Conservation (phyloP, 2,113 vertebrate genomes). For the Oncorhynchus tshawytscha region DNA sequence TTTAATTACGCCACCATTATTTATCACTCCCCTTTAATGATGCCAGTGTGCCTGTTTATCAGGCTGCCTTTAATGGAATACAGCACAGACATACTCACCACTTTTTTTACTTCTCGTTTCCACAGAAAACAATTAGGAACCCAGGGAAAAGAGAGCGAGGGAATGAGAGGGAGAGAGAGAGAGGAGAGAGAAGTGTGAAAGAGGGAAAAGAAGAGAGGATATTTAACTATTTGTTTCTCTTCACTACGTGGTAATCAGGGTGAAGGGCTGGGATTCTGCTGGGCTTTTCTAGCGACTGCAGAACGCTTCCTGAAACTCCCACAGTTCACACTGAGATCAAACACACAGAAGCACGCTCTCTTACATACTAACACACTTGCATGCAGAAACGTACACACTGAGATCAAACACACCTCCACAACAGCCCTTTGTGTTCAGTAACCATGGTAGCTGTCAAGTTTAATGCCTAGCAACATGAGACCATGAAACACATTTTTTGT, state of each 20-base stretch:
- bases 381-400: conserved; percentile 36
- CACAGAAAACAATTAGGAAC: conserved; percentile 59
- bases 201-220: conserved; percentile 29
- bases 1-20: conserved; percentile 79
- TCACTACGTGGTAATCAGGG: conserved; percentile 55
- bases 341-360: conserved; percentile 3
- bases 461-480: conserved; percentile 76
- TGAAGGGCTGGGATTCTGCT: conserved; percentile 58
- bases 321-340: conserved; percentile 69
- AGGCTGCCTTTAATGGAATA: conserved; percentile 78
- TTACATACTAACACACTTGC: conserved; percentile 37
- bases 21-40: conserved; percentile 83
- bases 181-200: conserved; percentile 1
- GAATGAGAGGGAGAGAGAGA: conserved; percentile 52
- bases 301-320: conserved; percentile 65
- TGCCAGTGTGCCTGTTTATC: conserved; percentile 75
- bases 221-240: conserved; percentile 66
- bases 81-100: conserved; percentile 68
- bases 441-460: conserved; percentile 75
- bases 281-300: conserved; percentile 65
- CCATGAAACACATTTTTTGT: conserved; percentile 60
- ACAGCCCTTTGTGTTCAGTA: conserved; percentile 69
- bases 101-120: conserved; percentile 51
- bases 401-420: conserved; percentile 74
- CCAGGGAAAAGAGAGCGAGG: conserved; percentile 46